A percentile compares a stretch with the other conserved stretches of the same genome.
These are phyloP conservation scores for Capricornis sumatraensis DNA, from an alignment of 2,113 vertebrate genomes.

Conservation along the genomic window DNA sequence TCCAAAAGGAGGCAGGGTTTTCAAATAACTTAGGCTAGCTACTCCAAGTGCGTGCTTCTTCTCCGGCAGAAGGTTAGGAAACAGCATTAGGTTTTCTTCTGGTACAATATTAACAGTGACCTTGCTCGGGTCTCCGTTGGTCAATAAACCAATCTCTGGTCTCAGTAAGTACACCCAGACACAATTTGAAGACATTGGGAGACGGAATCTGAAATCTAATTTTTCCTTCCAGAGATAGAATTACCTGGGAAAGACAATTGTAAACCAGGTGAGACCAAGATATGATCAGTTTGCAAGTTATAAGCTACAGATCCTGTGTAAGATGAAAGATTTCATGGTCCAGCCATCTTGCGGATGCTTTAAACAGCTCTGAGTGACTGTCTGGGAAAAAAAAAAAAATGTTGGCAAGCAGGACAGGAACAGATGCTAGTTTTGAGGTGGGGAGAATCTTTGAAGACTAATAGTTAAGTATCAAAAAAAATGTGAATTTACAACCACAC, in stretches of 20 bases:
- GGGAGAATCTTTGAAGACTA: neutral
- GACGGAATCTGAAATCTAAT: neutral
- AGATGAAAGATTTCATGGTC: too few species aligned
- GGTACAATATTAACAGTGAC: accelerated
- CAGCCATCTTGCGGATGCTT: neutral
- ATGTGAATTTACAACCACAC: neutral
- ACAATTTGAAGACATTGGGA: neutral
- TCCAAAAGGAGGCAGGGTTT: neutral
- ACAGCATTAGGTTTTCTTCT: neutral
- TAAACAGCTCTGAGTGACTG: neutral
- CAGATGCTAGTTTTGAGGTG: neutral
- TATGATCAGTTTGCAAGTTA: neutral
- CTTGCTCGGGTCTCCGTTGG: neutral
- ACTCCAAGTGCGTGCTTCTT: accelerated
- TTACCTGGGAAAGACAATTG: neutral
- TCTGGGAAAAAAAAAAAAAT: too few species aligned
- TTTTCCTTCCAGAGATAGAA: neutral
- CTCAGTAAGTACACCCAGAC: neutral
- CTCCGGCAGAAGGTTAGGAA: neutral
- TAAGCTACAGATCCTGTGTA: neutral
- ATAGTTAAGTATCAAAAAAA: neutral
- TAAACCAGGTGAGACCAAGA: neutral
- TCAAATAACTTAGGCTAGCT: neutral
- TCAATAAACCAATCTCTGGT: neutral
- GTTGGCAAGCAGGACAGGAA: accelerated